Percentiles rank a stretch among this genome's conserved stretches.
Evolutionary conservation across 2,797 vertebrate genomes (phyloP).

Genomic region (Acestrorhynchus altus): DNA sequence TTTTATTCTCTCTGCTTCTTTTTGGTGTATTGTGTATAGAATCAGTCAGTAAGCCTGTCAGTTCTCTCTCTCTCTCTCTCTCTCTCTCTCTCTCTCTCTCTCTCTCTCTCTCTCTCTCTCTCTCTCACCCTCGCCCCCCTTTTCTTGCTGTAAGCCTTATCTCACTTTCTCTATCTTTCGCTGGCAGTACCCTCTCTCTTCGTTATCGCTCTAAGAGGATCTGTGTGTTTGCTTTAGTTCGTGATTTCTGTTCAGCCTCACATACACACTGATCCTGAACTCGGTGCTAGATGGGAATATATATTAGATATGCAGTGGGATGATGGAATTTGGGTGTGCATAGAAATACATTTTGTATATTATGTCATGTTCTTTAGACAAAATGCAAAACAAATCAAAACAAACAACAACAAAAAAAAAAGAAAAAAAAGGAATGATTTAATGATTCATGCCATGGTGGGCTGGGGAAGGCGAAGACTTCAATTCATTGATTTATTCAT

Average conservation of each 20-base stretch:
- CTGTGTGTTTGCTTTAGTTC: neutral
- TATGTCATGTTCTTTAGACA: neutral
- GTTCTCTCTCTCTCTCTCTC: neutral
- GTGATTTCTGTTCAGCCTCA: neutral
- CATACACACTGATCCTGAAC: neutral
- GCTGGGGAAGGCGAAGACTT: no score
- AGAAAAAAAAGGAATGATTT: no score
- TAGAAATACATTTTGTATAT: neutral
- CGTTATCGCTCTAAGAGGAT: conserved; percentile 7
- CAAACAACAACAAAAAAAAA: no score
- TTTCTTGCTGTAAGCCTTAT: conserved; percentile 7
- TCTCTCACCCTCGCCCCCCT: neutral
- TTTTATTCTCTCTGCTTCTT: no score
- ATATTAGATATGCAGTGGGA: neutral
- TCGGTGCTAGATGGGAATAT: neutral
- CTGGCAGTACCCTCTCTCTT: neutral
- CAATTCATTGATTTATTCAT: no score
- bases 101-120: neutral
- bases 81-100: neutral
- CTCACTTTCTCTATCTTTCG: conserved; percentile 11
- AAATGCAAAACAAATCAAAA: no score
- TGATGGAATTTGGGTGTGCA: neutral
- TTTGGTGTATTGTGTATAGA: no score
- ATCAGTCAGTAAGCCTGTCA: no score
- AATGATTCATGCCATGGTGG: no score